These are phyloP conservation scores for Cepaea nemoralis DNA, from an alignment of 1,140 invertebrate genomes.

Conservation along the genomic window DNA sequence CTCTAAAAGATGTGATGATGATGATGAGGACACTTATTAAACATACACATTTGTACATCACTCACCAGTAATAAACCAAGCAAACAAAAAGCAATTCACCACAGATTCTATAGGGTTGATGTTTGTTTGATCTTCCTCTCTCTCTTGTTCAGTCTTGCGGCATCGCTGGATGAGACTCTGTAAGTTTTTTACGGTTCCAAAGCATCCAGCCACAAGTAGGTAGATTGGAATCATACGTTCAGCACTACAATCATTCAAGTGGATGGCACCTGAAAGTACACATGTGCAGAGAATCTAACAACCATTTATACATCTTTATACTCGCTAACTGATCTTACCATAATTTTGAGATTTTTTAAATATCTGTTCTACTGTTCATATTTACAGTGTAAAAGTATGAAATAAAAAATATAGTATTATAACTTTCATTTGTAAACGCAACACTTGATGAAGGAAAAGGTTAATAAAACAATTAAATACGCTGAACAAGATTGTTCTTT, in stretches of 20 bases:
- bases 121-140: constrained; percentile 73
- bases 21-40: too few species aligned
- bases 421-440: too few species aligned
- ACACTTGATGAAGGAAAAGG: too few species aligned
- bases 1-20: too few species aligned
- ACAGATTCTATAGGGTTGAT: constrained; percentile 77
- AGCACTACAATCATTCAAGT: constrained; percentile 83
- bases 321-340: neutral
- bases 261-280: constrained; percentile 79
- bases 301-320: neutral
- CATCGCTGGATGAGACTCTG: constrained; percentile 76
- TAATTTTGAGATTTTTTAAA: neutral
- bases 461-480: too few species aligned
- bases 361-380: neutral
- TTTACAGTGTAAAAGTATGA: neutral
- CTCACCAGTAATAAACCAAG: constrained; percentile 66
- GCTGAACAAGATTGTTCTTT: too few species aligned
- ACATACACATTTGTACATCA: neutral
- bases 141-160: constrained; percentile 73
- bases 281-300: neutral
- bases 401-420: too few species aligned
- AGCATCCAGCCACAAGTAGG: constrained; percentile 84
- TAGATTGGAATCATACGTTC: constrained; percentile 85
- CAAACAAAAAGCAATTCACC: constrained; percentile 79
- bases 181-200: constrained; percentile 80